Conservation (phyloP, 2,888 invertebrate genomes). For the Rapana venosa region DNA sequence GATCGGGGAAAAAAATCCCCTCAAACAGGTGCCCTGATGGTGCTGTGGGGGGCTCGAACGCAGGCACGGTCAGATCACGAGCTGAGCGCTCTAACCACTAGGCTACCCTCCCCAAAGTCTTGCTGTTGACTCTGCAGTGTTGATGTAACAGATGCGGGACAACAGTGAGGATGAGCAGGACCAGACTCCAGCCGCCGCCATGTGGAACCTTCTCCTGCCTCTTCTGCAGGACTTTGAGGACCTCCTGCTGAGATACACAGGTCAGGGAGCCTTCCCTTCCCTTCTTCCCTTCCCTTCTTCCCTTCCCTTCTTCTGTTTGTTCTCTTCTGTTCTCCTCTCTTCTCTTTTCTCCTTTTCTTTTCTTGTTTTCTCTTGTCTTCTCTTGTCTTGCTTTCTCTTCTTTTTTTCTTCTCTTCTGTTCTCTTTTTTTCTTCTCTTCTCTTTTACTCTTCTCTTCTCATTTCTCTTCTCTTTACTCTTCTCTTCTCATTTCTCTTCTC, state of each 20-base stretch:
- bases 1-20: no score
- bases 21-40: no score
- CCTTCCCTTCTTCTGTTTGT: neutral
- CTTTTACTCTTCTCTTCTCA: neutral
- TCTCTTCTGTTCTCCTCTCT: neutral
- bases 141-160: conserved; percentile 60
- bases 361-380: neutral
- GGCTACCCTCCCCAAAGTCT: no score
- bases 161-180: conserved; percentile 59
- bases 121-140: neutral
- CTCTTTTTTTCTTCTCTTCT: no score
- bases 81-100: no score
- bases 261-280: conserved; percentile 50
- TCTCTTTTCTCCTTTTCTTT: neutral
- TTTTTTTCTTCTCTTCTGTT: neutral
- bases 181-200: conserved; percentile 58
- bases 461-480: neutral
- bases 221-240: conserved; percentile 72
- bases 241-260: conserved; percentile 68
- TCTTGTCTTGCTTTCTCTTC: neutral
- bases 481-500: no score
- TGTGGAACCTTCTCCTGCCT: conserved; percentile 73
- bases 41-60: no score
- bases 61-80: no score
- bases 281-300: no score